phyloP scores from a whole-genome alignment of 2,113 vertebrate genomes.

The Isurus oxyrinchus region DNA sequence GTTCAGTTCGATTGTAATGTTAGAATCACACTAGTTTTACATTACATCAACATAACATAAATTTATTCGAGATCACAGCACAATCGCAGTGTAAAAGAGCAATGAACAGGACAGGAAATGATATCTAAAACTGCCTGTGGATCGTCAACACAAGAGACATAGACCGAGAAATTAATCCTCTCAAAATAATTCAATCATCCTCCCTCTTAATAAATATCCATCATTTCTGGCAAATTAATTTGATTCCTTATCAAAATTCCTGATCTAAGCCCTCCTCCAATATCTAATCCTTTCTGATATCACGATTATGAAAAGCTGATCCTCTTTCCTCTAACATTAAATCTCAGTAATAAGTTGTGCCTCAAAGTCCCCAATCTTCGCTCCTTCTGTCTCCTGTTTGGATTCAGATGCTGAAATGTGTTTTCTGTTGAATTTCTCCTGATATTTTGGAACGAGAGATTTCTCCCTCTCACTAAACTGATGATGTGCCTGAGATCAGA shows the following conservation, averaged over 20 bases:
- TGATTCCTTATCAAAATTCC: background rate
- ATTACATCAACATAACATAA: background rate
- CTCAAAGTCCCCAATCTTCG: constrained; percentile 49
- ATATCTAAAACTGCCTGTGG: background rate
- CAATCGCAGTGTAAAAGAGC: background rate
- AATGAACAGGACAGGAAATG: background rate
- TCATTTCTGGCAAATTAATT: background rate
- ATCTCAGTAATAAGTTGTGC: constrained; percentile 59
- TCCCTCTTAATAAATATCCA: background rate
- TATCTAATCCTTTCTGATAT: background rate
- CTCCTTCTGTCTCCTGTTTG: constrained; percentile 45
- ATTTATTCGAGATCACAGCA: background rate
- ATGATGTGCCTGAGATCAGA: background rate
- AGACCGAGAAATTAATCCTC: background rate
- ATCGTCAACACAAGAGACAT: background rate
- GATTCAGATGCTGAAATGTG: no score
- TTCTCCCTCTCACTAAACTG: no score
- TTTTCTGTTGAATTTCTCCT: no score
- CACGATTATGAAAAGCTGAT: background rate
- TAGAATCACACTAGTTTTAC: background rate
- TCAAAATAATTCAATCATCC: background rate
- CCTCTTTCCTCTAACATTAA: background rate
- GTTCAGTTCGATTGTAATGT: background rate
- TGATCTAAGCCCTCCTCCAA: background rate
- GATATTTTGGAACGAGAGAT: no score